Evolutionary conservation across 2,113 vertebrate species (phyloP).

Genomic region (Platycercus adscitus): DNA sequence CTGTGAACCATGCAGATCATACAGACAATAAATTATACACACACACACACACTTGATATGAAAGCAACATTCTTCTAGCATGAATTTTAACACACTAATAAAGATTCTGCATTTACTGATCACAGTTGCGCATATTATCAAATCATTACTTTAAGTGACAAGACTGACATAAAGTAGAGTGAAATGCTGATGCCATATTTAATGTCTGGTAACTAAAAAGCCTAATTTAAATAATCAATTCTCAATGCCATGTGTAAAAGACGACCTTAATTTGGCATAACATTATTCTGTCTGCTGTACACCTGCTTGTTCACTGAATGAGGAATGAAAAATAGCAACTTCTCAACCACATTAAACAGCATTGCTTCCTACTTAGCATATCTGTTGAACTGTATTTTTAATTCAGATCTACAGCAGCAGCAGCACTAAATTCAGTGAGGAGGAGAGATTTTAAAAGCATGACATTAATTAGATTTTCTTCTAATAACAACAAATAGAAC

Average conservation of each 20-base stretch:
- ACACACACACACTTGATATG: not conserved
- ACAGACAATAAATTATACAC: not conserved
- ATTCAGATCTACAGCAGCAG: not conserved
- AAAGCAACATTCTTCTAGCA: constrained; percentile 11
- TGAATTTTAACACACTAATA: constrained; percentile 45
- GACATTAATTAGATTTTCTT: constrained; percentile 2
- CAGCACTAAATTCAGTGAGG: constrained; percentile 15
- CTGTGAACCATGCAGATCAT: not conserved
- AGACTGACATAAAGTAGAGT: constrained; percentile 43
- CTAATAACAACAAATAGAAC: not conserved
- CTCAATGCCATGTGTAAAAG: constrained; percentile 70
- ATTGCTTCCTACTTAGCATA: constrained; percentile 41
- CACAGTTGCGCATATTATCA: constrained; percentile 27
- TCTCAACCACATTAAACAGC: constrained; percentile 53
- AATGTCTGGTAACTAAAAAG: constrained; percentile 66
- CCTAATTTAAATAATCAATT: constrained; percentile 78
- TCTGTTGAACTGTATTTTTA: constrained; percentile 53
- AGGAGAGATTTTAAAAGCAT: constrained; percentile 28
- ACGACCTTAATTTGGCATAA: constrained; percentile 78
- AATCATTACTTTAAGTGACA: constrained; percentile 59
- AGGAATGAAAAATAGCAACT: constrained; percentile 69
- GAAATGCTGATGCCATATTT: constrained; percentile 69
- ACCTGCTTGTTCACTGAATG: constrained; percentile 72
- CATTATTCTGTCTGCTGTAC: constrained; percentile 72
- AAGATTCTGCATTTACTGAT: constrained; percentile 33